Conservation (phyloP, 2,888 invertebrate species). For the Cantharis rufa region DNA sequence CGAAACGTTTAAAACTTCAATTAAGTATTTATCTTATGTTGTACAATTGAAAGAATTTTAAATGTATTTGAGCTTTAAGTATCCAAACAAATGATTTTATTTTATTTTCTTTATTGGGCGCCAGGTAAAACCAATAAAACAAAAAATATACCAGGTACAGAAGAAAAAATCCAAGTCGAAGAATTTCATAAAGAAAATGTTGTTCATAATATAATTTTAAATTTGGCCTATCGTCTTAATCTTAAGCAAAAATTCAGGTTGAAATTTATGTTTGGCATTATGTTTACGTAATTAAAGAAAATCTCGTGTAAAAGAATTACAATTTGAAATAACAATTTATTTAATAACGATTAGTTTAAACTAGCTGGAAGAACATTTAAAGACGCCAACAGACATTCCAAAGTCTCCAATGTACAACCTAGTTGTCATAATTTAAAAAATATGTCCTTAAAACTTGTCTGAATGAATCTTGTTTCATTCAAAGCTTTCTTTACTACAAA, state of each 20-base stretch:
- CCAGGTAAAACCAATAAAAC: too few relatives aligned
- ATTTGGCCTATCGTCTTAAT: neutral
- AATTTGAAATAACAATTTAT: slow-evolving; percentile 1
- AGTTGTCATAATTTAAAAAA: slow-evolving; percentile 2
- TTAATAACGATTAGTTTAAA: neutral
- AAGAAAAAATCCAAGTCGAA: too few relatives aligned
- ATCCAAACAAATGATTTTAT: too few relatives aligned
- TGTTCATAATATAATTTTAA: neutral
- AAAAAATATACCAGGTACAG: too few relatives aligned
- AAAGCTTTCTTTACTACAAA: neutral
- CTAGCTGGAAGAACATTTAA: neutral
- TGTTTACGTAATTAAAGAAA: neutral
- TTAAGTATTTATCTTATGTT: too few relatives aligned
- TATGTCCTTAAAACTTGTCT: slow-evolving; percentile 3
- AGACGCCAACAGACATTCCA: slow-evolving; percentile 1
- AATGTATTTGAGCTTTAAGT: too few relatives aligned
- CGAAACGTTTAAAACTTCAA: too few relatives aligned
- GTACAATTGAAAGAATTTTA: too few relatives aligned
- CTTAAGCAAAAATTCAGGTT: neutral
- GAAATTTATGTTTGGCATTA: neutral
- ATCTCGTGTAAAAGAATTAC: neutral
- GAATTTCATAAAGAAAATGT: too few relatives aligned
- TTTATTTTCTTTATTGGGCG: too few relatives aligned
- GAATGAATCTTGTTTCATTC: slow-evolving; percentile 3
- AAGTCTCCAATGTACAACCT: neutral